phyloP scores from a whole-genome alignment of 2,888 invertebrate species.

The Apodemia duryi region DNA sequence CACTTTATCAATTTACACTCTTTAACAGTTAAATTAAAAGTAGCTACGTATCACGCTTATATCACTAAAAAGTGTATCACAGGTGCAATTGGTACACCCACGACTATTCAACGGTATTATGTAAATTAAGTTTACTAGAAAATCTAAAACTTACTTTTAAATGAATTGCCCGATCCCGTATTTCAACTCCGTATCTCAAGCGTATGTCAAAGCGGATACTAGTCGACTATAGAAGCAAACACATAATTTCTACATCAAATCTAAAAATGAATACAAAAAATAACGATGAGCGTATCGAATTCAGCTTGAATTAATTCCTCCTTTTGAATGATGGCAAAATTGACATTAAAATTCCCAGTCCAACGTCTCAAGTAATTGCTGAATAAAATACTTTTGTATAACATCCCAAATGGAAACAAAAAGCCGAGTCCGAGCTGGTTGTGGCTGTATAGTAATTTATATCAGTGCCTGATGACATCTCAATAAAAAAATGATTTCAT shows the following conservation, averaged over 20 bases:
- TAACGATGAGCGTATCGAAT: conserved; percentile 6
- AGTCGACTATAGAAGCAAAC: no score
- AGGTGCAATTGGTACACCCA: no score
- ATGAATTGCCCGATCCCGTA: no score
- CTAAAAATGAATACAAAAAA: not conserved
- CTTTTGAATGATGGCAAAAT: conserved; percentile 74
- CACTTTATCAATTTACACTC: no score
- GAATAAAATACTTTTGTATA: conserved; percentile 72
- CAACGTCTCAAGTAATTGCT: conserved; percentile 77
- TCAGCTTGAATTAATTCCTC: conserved; percentile 63
- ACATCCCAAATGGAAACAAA: conserved; percentile 72
- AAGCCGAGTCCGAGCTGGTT: conserved; percentile 51
- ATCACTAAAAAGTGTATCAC: no score
- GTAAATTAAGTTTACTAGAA: no score
- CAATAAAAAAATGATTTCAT: conserved; percentile 79
- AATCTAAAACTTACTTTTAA: no score
- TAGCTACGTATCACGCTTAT: no score
- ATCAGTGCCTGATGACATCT: conserved; percentile 74
- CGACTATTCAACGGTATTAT: no score
- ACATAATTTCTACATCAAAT: not conserved
- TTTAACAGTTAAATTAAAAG: no score
- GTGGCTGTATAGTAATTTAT: conserved; percentile 67
- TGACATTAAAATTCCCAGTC: conserved; percentile 74
- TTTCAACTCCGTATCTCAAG: no score
- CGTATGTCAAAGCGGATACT: no score